phyloP scores from a whole-genome alignment of 2,797 vertebrate genomes.

The Myripristis jacobus region DNA sequence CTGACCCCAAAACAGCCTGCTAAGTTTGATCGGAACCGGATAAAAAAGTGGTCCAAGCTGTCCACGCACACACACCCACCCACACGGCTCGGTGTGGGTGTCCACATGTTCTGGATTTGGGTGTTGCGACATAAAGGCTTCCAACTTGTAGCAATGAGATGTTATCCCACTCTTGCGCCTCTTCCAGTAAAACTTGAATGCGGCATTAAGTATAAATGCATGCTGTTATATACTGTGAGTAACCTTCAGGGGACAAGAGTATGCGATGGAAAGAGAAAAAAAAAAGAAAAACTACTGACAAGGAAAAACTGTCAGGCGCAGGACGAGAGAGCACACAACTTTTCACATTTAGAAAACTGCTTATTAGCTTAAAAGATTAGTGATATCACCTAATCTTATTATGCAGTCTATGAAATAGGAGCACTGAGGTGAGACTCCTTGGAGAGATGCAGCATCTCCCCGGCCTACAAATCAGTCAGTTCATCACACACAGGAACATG shows the following conservation, averaged over 20 bases:
- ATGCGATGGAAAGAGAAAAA: not conserved
- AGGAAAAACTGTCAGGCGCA: slow-evolving; percentile 18
- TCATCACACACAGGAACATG: slow-evolving; percentile 68
- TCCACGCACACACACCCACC: no score
- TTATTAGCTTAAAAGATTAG: slow-evolving; percentile 72
- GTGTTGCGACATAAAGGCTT: not conserved
- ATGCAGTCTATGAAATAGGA: slow-evolving; percentile 62
- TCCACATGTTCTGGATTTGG: no score
- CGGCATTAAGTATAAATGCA: slow-evolving; percentile 6
- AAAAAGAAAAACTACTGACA: slow-evolving; percentile 8
- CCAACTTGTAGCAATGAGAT: no score
- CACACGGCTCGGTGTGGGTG: no score
- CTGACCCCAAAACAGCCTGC: no score
- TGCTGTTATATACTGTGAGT: not conserved
- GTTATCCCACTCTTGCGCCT: not conserved
- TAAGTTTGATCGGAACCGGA: no score
- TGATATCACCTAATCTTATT: slow-evolving; percentile 70
- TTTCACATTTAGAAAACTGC: slow-evolving; percentile 57
- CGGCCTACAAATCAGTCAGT: slow-evolving; percentile 64
- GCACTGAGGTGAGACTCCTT: slow-evolving; percentile 62
- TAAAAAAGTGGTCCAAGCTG: no score
- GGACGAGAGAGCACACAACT: slow-evolving; percentile 33
- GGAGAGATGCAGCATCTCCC: slow-evolving; percentile 53
- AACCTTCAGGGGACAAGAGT: slow-evolving; percentile 20
- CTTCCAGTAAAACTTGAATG: slow-evolving; percentile 1